These are phyloP conservation scores for Miltochrista miniata DNA, from an alignment of 2,888 invertebrate genomes.

Conservation along the genomic window DNA sequence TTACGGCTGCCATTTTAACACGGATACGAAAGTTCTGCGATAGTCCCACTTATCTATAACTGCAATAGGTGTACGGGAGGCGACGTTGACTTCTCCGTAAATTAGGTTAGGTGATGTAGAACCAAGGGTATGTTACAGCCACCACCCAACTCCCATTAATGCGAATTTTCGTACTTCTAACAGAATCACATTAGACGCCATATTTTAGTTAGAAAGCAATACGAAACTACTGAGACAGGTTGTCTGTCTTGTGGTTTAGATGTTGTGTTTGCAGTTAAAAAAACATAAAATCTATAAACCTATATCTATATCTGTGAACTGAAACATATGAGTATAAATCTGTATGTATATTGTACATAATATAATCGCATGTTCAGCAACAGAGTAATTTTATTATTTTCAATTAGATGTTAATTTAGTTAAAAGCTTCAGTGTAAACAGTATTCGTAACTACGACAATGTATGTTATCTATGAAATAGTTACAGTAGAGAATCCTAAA, in stretches of 20 bases:
- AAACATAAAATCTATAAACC: no score
- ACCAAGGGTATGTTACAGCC: no score
- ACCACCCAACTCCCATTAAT: neutral
- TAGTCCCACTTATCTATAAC: slow-evolving; percentile 9
- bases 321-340: neutral
- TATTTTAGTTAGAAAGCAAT: neutral
- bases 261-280: neutral
- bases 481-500: neutral
- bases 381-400: slow-evolving; percentile 32
- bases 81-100: neutral
- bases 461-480: slow-evolving; percentile 18
- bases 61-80: neutral
- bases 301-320: neutral
- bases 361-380: slow-evolving; percentile 37
- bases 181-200: neutral
- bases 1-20: slow-evolving; percentile 85
- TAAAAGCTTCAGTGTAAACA: slow-evolving; percentile 42
- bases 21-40: neutral
- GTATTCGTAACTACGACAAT: slow-evolving; percentile 23
- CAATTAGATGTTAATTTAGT: slow-evolving; percentile 43
- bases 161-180: neutral
- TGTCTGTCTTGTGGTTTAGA: neutral
- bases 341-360: slow-evolving; percentile 10
- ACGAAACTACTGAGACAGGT: neutral
- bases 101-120: neutral